Evolutionary conservation across 2,113 vertebrate species (phyloP).

Genomic region (Podarcis muralis): DNA sequence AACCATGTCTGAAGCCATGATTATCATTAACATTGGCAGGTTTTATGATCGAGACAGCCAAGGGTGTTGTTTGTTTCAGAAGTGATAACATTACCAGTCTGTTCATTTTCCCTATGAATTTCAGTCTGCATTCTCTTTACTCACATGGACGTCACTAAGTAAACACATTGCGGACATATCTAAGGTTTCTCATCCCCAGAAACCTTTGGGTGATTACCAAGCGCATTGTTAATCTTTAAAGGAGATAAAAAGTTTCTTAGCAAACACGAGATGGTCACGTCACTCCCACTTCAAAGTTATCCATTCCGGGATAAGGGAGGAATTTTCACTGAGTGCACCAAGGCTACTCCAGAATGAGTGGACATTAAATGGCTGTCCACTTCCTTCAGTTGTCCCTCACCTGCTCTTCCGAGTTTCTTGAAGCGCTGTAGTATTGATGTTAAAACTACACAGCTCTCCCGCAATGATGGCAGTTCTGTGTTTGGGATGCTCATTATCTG

Average conservation of each 20-base stretch:
- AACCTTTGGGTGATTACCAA: background rate
- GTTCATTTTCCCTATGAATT: background rate
- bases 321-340: background rate
- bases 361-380: background rate
- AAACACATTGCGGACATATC: background rate
- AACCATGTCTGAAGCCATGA: background rate
- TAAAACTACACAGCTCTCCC: too few relatives aligned
- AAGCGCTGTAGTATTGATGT: too few relatives aligned
- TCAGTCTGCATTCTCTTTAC: background rate
- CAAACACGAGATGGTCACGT: background rate
- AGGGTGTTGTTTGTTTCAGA: background rate
- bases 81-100: too few relatives aligned
- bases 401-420: too few relatives aligned
- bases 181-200: background rate
- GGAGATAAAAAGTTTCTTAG: background rate
- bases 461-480: too few relatives aligned
- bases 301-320: background rate
- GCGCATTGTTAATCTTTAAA: background rate
- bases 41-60: background rate
- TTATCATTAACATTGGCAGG: background rate
- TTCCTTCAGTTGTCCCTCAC: too few relatives aligned
- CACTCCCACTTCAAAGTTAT: background rate
- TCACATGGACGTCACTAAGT: background rate
- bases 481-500: too few relatives aligned
- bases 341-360: background rate